phyloP scores from a whole-genome alignment of 2,797 vertebrate species.

The Myiothlypis chrysogaster region DNA sequence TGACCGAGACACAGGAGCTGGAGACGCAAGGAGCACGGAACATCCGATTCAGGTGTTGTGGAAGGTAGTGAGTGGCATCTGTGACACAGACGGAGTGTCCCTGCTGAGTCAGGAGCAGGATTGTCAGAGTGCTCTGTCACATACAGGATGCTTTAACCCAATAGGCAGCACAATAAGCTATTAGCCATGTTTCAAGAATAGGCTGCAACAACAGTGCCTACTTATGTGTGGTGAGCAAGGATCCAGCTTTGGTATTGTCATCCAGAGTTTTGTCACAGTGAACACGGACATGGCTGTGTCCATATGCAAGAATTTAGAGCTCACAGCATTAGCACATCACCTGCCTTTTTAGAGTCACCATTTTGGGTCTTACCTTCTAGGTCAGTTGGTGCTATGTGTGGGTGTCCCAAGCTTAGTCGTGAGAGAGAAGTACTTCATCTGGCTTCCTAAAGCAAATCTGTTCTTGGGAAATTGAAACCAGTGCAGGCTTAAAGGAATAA shows the following conservation, averaged over 20 bases:
- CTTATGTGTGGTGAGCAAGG: not conserved
- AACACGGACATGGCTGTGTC: not conserved
- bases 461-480: not conserved
- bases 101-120: not conserved
- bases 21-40: accelerated
- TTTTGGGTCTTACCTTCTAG: not conserved
- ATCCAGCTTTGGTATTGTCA: not conserved
- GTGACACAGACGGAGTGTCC: not conserved
- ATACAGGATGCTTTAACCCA: not conserved
- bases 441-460: not conserved
- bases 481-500: not conserved
- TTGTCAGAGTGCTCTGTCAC: not conserved
- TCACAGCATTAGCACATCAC: not conserved
- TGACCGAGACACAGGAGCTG: not conserved
- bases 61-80: not conserved
- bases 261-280: not conserved
- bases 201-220: not conserved
- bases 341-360: not conserved
- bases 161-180: not conserved
- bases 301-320: not conserved
- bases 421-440: not conserved
- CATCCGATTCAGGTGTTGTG: not conserved
- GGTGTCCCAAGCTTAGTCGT: not conserved
- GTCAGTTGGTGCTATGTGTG: not conserved
- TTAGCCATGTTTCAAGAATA: not conserved